phyloP scores from a whole-genome alignment of 2,113 vertebrate genomes.

The Pseudolaguvia tuberculata region DNA sequence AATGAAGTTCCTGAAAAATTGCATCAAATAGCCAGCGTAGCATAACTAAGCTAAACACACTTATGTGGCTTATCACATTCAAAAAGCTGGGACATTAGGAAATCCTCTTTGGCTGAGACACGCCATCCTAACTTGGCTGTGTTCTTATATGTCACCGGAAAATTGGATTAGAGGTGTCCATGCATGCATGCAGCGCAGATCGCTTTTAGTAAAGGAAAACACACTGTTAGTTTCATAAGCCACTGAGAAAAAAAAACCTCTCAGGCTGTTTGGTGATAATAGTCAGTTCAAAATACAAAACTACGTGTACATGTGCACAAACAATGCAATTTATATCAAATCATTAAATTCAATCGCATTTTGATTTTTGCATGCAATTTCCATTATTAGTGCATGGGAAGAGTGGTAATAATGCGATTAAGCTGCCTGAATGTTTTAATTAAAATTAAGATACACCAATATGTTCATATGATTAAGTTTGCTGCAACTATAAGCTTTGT shows the following conservation, averaged over 20 bases:
- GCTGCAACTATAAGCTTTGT: too few relatives aligned
- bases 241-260: background rate
- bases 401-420: too few relatives aligned
- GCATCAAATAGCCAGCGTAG: background rate
- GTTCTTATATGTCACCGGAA: background rate
- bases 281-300: background rate
- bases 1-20: background rate
- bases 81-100: background rate
- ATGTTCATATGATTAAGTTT: too few relatives aligned
- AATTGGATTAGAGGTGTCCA: slow-evolving; percentile 27
- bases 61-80: background rate
- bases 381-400: too few relatives aligned
- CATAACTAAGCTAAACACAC: background rate
- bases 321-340: too few relatives aligned
- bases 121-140: background rate
- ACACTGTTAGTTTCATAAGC: background rate
- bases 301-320: too few relatives aligned
- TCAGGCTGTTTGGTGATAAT: background rate
- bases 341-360: too few relatives aligned
- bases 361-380: too few relatives aligned
- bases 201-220: background rate
- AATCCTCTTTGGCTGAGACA: slow-evolving; percentile 15
- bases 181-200: slow-evolving; percentile 7
- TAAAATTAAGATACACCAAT: too few relatives aligned
- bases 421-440: too few relatives aligned